Conservation (phyloP, 2,797 vertebrate species). For the Hydrophis major region DNA sequence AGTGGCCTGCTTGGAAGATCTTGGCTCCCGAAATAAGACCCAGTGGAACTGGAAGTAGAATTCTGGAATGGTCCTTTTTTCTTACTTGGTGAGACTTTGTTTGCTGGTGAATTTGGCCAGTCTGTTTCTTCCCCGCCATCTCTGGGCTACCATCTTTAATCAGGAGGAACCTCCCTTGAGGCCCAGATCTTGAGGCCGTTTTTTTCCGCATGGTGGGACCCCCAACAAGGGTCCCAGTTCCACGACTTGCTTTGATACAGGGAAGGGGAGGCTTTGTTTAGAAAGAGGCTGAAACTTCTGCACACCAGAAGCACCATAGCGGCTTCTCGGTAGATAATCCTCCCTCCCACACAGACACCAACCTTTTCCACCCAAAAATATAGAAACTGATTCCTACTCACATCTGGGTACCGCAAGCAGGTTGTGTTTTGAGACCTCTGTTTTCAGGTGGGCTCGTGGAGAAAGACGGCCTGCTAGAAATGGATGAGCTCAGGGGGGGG, state of each 20-base stretch:
- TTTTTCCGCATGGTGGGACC: neutral
- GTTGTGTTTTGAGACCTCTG: neutral
- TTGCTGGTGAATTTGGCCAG: neutral
- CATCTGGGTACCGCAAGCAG: neutral
- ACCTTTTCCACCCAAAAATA: neutral
- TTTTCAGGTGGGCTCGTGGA: neutral
- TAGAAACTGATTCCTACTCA: neutral
- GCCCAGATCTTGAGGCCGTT: neutral
- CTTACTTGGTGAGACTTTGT: too few species aligned
- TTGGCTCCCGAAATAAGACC: fast-evolving
- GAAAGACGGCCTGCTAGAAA: neutral
- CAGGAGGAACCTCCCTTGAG: neutral
- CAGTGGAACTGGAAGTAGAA: neutral
- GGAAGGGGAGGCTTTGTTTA: neutral
- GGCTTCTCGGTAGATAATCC: neutral
- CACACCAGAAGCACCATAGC: neutral
- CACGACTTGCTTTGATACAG: neutral
- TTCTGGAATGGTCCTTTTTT: too few species aligned
- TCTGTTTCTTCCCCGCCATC: neutral
- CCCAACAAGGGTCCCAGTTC: fast-evolving
- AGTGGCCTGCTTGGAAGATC: neutral
- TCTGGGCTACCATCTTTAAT: neutral
- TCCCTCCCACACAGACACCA: too few species aligned
- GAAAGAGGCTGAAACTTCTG: neutral
- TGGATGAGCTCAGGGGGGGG: fast-evolving